Evolutionary conservation across 2,888 invertebrate species (phyloP), one percentile per base, ranked within the genome.

Genomic region (Hirtodrosophila histrioides): DNA sequence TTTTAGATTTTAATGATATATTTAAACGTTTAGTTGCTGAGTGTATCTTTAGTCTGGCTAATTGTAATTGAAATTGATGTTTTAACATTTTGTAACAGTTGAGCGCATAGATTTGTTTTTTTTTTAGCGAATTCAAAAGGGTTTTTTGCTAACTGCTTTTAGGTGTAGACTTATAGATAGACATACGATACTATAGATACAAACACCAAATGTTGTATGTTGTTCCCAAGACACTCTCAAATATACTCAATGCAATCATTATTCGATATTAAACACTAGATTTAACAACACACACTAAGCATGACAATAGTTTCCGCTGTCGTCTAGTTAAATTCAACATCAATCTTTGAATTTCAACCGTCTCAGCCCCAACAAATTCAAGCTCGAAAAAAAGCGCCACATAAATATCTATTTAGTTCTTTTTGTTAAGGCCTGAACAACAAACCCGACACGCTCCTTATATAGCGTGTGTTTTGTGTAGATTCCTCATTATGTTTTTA

Each of bases 151-250:
- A 31, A 46, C 54, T 41, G 39, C 17, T 54, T 54, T 53, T 67
- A 41, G n/a, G 29, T 60, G 27, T 68, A 50, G 44, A 50, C 53
- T 48, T 77, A 64, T 40, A 60, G 36, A 49, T 76, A 78, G 57
- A 66, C 49, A 70, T 77, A 57, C 56, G 67, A 64, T 77, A 57
- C 56, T 70, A 64, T 63, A 71, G 44, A 78, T 71, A 75, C 76
- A 82, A 81, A 82, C 76, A 82, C 63, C 72, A 75, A 75, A 61
- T 67, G 43, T 61, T 78, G 64, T 63, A 73, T 68, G 63, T 82
- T 82, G 81, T 86, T 86, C 87, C 87, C 81, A 81, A 86, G 74
- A 80, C 78, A 77, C 56, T 62, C 49, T 65, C 51, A 57, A 71
- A 58, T 27, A 33, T 37, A 7, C 10, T 39, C n/a, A 7, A 31